phyloP scores from a whole-genome alignment of 2,888 invertebrate species.

The Tolmerus cingulatus region DNA sequence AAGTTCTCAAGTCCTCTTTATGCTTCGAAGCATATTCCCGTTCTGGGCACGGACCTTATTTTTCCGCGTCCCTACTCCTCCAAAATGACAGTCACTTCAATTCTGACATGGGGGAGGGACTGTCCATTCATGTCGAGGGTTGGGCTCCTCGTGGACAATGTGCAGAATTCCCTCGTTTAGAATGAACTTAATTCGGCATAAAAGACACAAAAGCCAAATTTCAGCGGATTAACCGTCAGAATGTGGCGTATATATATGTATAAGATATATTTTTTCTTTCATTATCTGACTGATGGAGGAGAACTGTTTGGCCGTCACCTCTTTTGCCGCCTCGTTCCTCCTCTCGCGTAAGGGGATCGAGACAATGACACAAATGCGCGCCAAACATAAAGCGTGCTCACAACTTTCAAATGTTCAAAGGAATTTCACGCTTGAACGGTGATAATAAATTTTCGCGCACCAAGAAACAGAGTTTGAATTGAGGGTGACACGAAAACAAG shows the following conservation, averaged over 20 bases:
- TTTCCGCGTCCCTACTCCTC: background rate
- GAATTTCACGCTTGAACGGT: constrained; percentile 44
- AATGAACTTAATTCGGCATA: background rate
- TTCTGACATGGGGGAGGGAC: background rate
- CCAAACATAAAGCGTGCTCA: constrained; percentile 29
- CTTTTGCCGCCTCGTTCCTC: background rate
- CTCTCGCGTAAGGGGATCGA: background rate
- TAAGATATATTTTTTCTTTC: background rate
- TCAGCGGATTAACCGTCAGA: background rate
- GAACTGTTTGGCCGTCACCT: background rate
- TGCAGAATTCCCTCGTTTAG: background rate
- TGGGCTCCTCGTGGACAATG: background rate
- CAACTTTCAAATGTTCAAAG: constrained; percentile 33
- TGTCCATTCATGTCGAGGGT: background rate
- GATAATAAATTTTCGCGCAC: constrained; percentile 44
- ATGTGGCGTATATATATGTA: too few species aligned
- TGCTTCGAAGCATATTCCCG: background rate
- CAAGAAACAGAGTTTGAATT: background rate
- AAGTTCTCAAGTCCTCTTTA: background rate
- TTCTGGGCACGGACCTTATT: background rate
- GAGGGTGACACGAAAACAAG: constrained; percentile 7
- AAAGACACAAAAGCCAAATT: background rate
- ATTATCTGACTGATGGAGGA: background rate
- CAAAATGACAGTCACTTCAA: background rate
- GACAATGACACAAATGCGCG: background rate